phyloP scores from a whole-genome alignment of 2,888 invertebrate species.

The Perizoma flavofasciatum region DNA sequence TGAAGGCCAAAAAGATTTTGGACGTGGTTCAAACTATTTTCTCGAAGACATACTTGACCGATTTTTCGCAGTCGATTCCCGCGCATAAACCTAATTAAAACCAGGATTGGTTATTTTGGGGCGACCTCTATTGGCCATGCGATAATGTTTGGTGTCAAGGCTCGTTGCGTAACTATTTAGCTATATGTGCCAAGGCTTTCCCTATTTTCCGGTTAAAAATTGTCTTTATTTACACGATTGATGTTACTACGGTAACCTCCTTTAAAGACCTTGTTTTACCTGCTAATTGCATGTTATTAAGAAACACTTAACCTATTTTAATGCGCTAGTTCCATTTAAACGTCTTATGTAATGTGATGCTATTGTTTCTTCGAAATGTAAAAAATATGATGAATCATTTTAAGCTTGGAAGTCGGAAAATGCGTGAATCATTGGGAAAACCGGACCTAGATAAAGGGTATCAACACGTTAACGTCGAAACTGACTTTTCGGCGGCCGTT shows the following conservation, averaged over 20 bases:
- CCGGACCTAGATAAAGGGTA: constrained; percentile 14
- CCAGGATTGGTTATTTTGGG: constrained; percentile 69
- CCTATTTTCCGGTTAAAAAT: constrained; percentile 59
- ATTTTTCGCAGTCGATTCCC: constrained; percentile 62
- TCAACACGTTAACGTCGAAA: neutral
- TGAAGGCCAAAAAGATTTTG: constrained; percentile 56
- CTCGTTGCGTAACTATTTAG: constrained; percentile 67
- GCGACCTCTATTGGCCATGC: constrained; percentile 72
- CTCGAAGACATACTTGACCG: constrained; percentile 73
- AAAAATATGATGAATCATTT: constrained; percentile 34
- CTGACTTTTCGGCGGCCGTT: constrained; percentile 19
- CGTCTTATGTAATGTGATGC: constrained; percentile 54
- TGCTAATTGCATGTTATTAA: constrained; percentile 77
- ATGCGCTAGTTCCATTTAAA: constrained; percentile 64
- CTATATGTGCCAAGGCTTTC: constrained; percentile 72
- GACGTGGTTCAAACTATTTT: constrained; percentile 62
- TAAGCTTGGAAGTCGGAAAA: constrained; percentile 32
- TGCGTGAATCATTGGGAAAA: constrained; percentile 38
- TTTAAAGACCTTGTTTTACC: constrained; percentile 46
- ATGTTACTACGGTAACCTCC: constrained; percentile 39
- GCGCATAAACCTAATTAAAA: constrained; percentile 68
- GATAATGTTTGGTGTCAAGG: constrained; percentile 82
- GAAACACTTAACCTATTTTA: constrained; percentile 79
- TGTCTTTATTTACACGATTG: constrained; percentile 46
- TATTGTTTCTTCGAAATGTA: constrained; percentile 54